Conservation (phyloP, 2,888 invertebrate species). For the Tinea pellionella region DNA sequence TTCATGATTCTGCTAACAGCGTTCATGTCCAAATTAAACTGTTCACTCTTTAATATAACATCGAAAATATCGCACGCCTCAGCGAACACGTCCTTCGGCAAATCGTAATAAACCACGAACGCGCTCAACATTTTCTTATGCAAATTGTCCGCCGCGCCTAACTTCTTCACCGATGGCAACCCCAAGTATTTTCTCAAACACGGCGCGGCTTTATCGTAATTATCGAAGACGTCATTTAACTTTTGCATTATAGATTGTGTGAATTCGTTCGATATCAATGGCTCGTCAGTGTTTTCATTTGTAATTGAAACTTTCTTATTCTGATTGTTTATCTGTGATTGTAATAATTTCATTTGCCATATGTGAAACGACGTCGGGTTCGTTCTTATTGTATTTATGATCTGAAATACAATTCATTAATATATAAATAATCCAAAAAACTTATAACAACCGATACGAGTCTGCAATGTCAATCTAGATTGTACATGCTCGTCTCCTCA, state of each 20-base stretch:
- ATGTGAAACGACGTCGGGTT: slow-evolving; percentile 69
- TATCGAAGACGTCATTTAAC: slow-evolving; percentile 55
- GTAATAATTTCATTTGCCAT: slow-evolving; percentile 81
- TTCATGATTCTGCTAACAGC: slow-evolving; percentile 29
- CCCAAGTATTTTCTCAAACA: slow-evolving; percentile 63
- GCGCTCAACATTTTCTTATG: slow-evolving; percentile 55
- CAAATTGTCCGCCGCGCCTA: slow-evolving; percentile 34
- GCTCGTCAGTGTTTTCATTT: slow-evolving; percentile 46
- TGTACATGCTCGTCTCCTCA: too few species aligned
- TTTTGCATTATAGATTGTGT: slow-evolving; percentile 72
- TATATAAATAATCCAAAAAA: too few species aligned
- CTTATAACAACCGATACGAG: too few species aligned
- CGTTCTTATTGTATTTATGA: slow-evolving; percentile 62
- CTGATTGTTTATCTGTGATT: slow-evolving; percentile 64
- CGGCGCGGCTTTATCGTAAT: slow-evolving; percentile 59
- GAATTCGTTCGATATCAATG: slow-evolving; percentile 71
- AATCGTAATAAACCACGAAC: slow-evolving; percentile 70
- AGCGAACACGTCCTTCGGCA: slow-evolving; percentile 52
- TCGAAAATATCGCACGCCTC: slow-evolving; percentile 31
- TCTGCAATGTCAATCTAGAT: too few species aligned
- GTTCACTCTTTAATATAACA: slow-evolving; percentile 28
- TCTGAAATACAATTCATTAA: slow-evolving; percentile 53
- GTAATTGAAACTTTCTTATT: slow-evolving; percentile 28
- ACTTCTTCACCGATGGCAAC: slow-evolving; percentile 36
- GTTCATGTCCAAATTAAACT: slow-evolving; percentile 26